Conservation (phyloP, 2,888 invertebrate species). For the Pyrgus malvae region DNA sequence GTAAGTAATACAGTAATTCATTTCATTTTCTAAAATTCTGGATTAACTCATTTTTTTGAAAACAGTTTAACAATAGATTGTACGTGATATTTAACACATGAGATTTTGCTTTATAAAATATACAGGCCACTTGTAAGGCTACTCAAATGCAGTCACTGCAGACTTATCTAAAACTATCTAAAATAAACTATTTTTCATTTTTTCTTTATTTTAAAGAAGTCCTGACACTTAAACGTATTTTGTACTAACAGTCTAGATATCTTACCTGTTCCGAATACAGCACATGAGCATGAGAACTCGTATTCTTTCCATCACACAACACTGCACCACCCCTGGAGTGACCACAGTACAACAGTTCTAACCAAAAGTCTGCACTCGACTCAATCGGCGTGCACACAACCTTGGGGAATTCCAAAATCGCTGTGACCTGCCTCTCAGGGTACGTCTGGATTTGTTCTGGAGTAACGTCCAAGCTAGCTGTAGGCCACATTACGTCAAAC, state of each 20-base stretch:
- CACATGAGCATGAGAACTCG: slow-evolving; percentile 80
- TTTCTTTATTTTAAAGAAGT: no score
- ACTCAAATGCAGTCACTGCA: no score
- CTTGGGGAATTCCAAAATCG: slow-evolving; percentile 88
- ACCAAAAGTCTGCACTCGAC: slow-evolving; percentile 86
- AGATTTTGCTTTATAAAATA: no score
- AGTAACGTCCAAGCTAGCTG: slow-evolving; percentile 86
- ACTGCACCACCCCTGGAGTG: slow-evolving; percentile 84
- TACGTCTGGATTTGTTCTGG: slow-evolving; percentile 91
- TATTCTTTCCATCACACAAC: slow-evolving; percentile 84
- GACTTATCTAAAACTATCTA: no score
- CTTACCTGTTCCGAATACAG: slow-evolving; percentile 89
- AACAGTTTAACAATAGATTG: no score
- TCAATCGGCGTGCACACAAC: slow-evolving; percentile 85
- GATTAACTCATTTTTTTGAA: no score
- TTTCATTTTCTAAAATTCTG: not conserved
- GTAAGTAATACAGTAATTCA: not conserved
- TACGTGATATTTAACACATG: no score
- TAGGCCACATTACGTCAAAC: slow-evolving; percentile 92
- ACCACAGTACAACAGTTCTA: slow-evolving; percentile 91
- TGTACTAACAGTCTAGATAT: no score
- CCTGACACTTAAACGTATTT: no score
- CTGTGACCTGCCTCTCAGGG: slow-evolving; percentile 87
- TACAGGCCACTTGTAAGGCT: no score
- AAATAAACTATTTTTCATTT: no score